Evolutionary conservation across 2,888 invertebrate species (phyloP), one percentile per base, ranked within the genome.

Genomic region (Eueremaeus valkanovi): DNA sequence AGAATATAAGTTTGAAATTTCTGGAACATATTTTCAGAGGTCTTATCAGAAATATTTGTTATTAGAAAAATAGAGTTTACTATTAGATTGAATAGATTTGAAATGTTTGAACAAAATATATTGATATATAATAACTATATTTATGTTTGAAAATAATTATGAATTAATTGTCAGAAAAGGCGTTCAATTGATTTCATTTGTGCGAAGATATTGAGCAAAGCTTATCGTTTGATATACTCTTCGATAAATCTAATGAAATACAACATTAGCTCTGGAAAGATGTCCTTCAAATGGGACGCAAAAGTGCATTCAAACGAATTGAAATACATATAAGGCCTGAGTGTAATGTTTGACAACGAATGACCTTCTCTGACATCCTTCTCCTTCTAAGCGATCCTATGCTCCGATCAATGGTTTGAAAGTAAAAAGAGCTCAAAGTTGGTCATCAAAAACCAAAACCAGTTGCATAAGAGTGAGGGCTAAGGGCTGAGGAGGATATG

Each of bases 361-460:
- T 61, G 49, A 55, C 66, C 51, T 31, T 72, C 33, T 51, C 21
- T 74, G 45, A 42, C 33, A 31, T 31, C 40, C 27, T 58, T 18
- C 45, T 27, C 21, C 27, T 5, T 66, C n/a, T 73, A 11, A 78
- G 3, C 29, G 21, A 16, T 24, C 24, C 40, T 13, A 18, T 21
- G 42, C 11, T 1, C n/a, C 72, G 5, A 29, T 51, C 40, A 16
- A 36, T 31, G 40, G 13, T 63, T 63, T 63, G 63, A 63, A 63
- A 63, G 63, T 63, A 63, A 63, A 33, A 63, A 33, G 33, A 61
- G 61, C 61, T 11, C 29, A 63, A 63, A 63, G 31, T 63, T 63
- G 63, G 63, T 63, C 63, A 63, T 63, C 63, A 61, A 5, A n/a
- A n/a, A 36, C 11, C 6, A 45, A 63, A 63, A 63, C 63, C 21